phyloP scores from a whole-genome alignment of 2,797 vertebrate species.

The Sebastiscus tertius region DNA sequence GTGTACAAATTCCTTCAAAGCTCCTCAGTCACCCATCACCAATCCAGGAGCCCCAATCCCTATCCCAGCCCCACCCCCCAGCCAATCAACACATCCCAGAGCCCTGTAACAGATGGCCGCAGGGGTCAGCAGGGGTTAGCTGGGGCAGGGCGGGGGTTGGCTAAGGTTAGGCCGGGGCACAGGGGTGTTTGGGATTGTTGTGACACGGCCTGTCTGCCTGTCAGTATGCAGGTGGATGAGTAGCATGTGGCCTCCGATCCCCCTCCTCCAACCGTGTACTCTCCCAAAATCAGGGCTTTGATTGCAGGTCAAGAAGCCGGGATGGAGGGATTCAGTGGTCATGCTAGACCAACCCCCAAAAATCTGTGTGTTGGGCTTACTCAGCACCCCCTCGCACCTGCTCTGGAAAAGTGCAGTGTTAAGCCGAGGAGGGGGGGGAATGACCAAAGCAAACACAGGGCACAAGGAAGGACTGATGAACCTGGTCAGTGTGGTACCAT shows the following conservation, averaged over 20 bases:
- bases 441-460: conserved; percentile 51
- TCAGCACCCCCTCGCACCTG: conserved; percentile 70
- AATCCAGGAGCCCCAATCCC: conserved; percentile 7
- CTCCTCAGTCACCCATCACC: conserved; percentile 14
- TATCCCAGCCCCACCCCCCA: neutral
- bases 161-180: conserved; percentile 68
- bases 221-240: conserved; percentile 78
- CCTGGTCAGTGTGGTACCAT: conserved; percentile 1
- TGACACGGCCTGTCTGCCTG: conserved; percentile 73
- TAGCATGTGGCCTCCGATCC: conserved; percentile 59
- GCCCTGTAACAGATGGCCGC: conserved; percentile 77
- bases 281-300: conserved; percentile 52
- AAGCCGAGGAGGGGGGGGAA: conserved; percentile 2
- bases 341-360: conserved; percentile 43
- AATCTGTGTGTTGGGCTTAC: conserved; percentile 48
- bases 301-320: conserved; percentile 59
- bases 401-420: conserved; percentile 57
- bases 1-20: conserved; percentile 30
- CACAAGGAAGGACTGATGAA: conserved; percentile 31
- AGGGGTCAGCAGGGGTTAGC: conserved; percentile 67
- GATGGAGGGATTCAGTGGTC: conserved; percentile 51
- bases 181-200: conserved; percentile 76
- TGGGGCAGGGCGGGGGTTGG: conserved; percentile 56
- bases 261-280: conserved; percentile 1
- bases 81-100: conserved; percentile 67